These are phyloP conservation scores for Chrysomallon squamiferum DNA, from an alignment of 1,140 invertebrate species.

Conservation along the genomic window DNA sequence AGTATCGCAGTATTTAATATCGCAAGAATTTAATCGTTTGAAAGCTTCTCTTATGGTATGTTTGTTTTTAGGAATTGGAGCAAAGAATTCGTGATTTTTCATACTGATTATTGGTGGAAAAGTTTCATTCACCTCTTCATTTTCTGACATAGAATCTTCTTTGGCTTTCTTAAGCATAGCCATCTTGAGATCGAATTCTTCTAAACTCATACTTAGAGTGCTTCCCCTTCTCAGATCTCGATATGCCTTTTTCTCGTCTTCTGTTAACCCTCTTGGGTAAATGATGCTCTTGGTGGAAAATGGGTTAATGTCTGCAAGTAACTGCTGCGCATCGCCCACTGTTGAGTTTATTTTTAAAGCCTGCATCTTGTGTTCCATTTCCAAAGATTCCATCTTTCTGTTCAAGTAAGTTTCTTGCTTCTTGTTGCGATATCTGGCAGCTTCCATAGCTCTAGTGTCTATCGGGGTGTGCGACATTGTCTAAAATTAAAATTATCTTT, in stretches of 20 bases:
- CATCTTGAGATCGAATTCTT: neutral
- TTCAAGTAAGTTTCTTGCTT: neutral
- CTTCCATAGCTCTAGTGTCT: neutral
- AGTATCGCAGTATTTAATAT: neutral
- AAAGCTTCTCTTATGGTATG: conserved; percentile 2
- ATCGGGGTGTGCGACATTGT: neutral
- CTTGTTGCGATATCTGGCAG: neutral
- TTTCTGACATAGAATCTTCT: neutral
- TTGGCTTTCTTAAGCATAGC: neutral
- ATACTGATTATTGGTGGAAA: neutral
- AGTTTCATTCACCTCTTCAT: neutral
- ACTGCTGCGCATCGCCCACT: neutral
- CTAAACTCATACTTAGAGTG: neutral
- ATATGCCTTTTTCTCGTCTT: neutral
- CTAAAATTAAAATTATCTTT: no score
- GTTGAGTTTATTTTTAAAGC: neutral
- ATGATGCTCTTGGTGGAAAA: neutral
- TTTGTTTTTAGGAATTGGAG: neutral
- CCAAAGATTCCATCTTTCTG: neutral
- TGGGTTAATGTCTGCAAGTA: neutral
- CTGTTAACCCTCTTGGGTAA: neutral
- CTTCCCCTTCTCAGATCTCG: neutral
- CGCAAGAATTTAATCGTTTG: neutral
- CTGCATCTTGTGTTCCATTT: neutral
- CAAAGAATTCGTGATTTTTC: neutral